Evolutionary conservation across 2,888 invertebrate species (phyloP), one percentile per base, ranked within the genome.

Genomic region (Meteorus cinctellus): DNA sequence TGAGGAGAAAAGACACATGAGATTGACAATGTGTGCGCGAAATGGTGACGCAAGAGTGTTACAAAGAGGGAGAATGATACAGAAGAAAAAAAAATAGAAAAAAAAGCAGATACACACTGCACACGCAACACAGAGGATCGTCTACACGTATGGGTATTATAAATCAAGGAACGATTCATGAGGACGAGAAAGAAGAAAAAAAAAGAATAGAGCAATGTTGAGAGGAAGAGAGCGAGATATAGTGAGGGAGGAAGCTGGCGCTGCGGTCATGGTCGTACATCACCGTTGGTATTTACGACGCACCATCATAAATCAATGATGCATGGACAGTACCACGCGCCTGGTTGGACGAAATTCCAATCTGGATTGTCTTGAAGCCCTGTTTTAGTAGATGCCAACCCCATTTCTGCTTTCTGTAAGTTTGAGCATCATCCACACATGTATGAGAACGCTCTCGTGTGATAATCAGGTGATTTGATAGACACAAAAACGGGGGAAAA

Each of bases 261-360:
- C 60, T 75, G 75, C 67, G 79, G 80, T 79, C 81, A 81, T 77
- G 82, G 82, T 82, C 83, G 83, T 84, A 84, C 83, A 84, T 85
- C 83, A 84, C 82, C 78, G 79, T 72, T 72, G 82, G 84, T 84
- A 84, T 84, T 85, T 83, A 84, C 84, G 82, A 83, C 82, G 81
- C 81, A 83, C 83, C 85, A 83, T 82, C 84, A 84, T 85, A 85
- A 85, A 85, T 85, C 84, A 85, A 84, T 84, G 84, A 85, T 85
- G 82, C 81, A 81, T 81, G 78, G 80, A 83, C 81, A 78, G 70
- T 63, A 41, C 45, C 24, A 24, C 55, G 55, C 55, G 74, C 81
- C 80, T 78, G 80, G 81, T 84, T 84, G 81, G 81, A 82, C 83
- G 81, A 83, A 83, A 84, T 84, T 84, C 84, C 81, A 82, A 78